Percentiles rank a stretch among this genome's conserved stretches.
Evolutionary conservation across 2,888 invertebrate genomes (phyloP).

Genomic region (Altica lythri): DNA sequence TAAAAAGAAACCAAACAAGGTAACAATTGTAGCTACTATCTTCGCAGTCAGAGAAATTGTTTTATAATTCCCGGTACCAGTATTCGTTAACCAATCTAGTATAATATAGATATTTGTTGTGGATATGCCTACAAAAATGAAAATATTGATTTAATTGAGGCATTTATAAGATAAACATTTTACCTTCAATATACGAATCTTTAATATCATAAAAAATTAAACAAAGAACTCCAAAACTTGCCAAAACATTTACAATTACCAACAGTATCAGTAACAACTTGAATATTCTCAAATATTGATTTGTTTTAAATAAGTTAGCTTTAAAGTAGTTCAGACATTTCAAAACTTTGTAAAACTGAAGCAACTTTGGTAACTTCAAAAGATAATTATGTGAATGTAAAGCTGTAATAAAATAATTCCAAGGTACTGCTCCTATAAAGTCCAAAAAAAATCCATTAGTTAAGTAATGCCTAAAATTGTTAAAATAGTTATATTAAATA

Average conservation of each 20-base stretch:
- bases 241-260: slow-evolving; percentile 20
- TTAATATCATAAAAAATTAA: no score
- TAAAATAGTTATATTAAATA: no score
- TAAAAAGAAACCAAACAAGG: slow-evolving; percentile 25
- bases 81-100: slow-evolving; percentile 25
- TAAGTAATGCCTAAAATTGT: slow-evolving; percentile 28
- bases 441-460: slow-evolving; percentile 30
- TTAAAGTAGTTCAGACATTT: slow-evolving; percentile 24
- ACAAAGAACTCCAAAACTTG: slow-evolving; percentile 17
- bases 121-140: slow-evolving; percentile 21
- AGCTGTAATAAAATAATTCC: slow-evolving; percentile 18
- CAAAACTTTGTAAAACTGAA: slow-evolving; percentile 30
- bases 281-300: slow-evolving; percentile 11
- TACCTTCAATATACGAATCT: no score
- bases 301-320: slow-evolving; percentile 7
- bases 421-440: slow-evolving; percentile 26
- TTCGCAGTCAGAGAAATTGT: slow-evolving; percentile 7
- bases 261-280: slow-evolving; percentile 11
- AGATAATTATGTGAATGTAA: slow-evolving; percentile 14
- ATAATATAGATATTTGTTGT: slow-evolving; percentile 19
- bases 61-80: slow-evolving; percentile 22
- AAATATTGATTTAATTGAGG: no score
- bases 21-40: slow-evolving; percentile 11
- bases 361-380: slow-evolving; percentile 24
- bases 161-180: no score